A percentile compares a stretch with the other conserved stretches of the same genome.
These are phyloP conservation scores for Siniperca undulata DNA, from an alignment of 2,797 vertebrate species.

Conservation along the genomic window DNA sequence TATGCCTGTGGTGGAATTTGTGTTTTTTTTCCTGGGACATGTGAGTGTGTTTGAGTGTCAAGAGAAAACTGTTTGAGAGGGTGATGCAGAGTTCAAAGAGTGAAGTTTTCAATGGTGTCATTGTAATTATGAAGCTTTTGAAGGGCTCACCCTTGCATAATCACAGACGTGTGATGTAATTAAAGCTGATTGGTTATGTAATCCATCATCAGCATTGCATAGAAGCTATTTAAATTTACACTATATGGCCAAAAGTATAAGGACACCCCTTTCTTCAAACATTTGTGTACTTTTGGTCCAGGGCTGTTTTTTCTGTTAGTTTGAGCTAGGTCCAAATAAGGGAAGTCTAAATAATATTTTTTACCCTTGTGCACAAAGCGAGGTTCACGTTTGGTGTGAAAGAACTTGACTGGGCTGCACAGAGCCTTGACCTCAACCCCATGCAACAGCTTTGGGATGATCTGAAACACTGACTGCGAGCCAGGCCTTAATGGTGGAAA, in stretches of 20 bases:
- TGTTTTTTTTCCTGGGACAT: background rate
- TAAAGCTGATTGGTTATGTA: constrained; percentile 70
- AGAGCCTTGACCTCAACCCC: background rate
- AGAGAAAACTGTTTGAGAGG: constrained; percentile 37
- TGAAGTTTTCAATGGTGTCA: constrained; percentile 66
- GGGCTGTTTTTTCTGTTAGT: background rate
- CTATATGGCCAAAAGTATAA: background rate
- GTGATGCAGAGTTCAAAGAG: constrained; percentile 51
- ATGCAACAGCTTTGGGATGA: constrained; percentile 1
- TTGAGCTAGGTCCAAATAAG: background rate
- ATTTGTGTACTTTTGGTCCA: background rate
- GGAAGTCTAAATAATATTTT: background rate
- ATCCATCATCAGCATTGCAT: constrained; percentile 16
- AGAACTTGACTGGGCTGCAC: background rate
- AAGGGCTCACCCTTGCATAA: constrained; percentile 63
- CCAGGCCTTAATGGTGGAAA: background rate
- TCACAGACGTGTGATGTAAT: constrained; percentile 67
- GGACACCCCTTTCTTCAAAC: background rate
- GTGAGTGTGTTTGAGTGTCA: constrained; percentile 6
- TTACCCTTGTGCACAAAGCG: background rate
- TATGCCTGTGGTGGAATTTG: constrained; percentile 17
- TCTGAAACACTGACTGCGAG: background rate
- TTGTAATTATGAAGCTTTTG: constrained; percentile 64
- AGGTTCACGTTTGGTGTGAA: background rate
- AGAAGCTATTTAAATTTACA: constrained; percentile 37